Percentiles rank a stretch among this genome's conserved stretches.
Evolutionary conservation across 2,797 vertebrate genomes (phyloP).

Genomic region (Catharus ustulatus): DNA sequence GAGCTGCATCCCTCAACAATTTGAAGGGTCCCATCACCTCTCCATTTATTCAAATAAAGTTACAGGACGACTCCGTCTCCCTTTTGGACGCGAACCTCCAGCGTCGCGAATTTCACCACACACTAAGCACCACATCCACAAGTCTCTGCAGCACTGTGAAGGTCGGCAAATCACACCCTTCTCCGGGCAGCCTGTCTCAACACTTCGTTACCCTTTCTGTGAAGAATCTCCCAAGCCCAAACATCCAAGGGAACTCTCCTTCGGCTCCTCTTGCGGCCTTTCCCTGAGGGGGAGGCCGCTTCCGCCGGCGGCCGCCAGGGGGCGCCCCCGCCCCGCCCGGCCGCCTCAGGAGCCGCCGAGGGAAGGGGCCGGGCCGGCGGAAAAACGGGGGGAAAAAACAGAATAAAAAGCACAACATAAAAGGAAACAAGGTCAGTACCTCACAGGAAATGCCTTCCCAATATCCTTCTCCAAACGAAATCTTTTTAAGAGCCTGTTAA

Average conservation of each 20-base stretch:
- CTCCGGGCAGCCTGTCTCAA: neutral
- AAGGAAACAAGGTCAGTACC: neutral
- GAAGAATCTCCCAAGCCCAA: rapidly evolving
- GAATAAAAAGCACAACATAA: rapidly evolving
- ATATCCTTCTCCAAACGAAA: rapidly evolving
- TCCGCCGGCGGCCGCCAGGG: neutral
- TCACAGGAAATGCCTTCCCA: neutral
- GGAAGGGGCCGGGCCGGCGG: neutral
- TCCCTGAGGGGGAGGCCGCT: neutral
- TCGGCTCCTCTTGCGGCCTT: rapidly evolving
- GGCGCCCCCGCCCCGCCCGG: neutral
- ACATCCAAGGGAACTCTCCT: rapidly evolving
- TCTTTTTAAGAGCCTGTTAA: neutral
- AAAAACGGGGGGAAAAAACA: rapidly evolving
- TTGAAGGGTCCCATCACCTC: neutral
- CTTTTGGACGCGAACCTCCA: neutral
- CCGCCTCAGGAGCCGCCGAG: neutral
- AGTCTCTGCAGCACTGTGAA: rapidly evolving
- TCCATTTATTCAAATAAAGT: rapidly evolving
- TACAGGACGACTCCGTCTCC: neutral
- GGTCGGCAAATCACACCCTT: too few relatives aligned
- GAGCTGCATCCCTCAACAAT: neutral
- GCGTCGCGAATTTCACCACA: rapidly evolving
- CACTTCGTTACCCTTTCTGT: rapidly evolving
- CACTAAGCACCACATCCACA: neutral